Base-by-base conservation (phyloP, 2,888 invertebrate species). In the Lissonota sp. region DNA sequence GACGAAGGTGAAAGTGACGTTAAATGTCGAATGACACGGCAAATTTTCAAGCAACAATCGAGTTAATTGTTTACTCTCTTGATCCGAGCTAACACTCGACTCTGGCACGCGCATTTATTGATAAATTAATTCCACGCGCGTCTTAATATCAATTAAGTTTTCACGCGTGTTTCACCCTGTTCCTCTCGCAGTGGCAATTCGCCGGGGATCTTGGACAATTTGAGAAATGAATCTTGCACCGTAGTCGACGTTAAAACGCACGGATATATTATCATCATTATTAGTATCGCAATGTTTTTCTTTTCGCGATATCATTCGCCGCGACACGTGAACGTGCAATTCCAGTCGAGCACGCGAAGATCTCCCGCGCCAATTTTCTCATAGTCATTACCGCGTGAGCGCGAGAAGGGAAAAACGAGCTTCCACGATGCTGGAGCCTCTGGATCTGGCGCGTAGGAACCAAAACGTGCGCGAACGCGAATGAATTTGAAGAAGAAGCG, bases 61-160 rank as follows among this genome's bases (percentile, higher is more conserved):
- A 74, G 73, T 81, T 81, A 81, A 81, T 81, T 81, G 78, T 62
- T 74, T 49, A 58, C 64, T 46, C 73, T 10, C 63, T 63, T 14
- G 12, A 40, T 14, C 5, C 3, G 64, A 14, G 60, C 3, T 10
- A n/a, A 71, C 53, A 26, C 39, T n/a, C 37, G 46, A 7, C 39
- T 40, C 37, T 53, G 1, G 26, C 37, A 1, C 37, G n/a, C 46
- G 6, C 46, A 8, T 44, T 6, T 58, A 86, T 85, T 86, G 83
- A 88, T 87, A 88, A 87, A 88, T 88, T 88, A 87, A 88, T 88
- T 83, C 83, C 53, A 74, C 70, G 63, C 72, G 79, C 83, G 66
- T 83, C 49, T 72, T 82, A 86, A 85, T 86, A 88, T 88, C 85
- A 87, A 86, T 88, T 88, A 88, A 84, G 83, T 84, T 26, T 51